Conservation (phyloP, 2,113 vertebrate species). For the Parus major region DNA sequence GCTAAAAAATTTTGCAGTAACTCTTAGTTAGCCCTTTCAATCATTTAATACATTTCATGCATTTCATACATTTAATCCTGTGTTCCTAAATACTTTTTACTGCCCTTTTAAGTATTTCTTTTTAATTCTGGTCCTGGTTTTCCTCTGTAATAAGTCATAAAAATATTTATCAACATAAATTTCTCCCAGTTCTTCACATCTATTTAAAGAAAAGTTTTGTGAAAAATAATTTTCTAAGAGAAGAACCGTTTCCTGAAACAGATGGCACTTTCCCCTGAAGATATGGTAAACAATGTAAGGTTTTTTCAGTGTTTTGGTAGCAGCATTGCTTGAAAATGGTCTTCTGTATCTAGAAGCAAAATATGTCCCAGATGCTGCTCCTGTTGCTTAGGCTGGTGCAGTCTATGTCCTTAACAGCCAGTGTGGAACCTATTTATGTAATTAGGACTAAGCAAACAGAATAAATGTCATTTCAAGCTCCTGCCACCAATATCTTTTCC, state of each 20-base stretch:
- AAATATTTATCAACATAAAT: not conserved
- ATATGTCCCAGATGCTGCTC: slow-evolving; percentile 25
- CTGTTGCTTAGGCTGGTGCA: slow-evolving; percentile 1
- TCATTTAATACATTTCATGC: not conserved
- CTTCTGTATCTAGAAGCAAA: slow-evolving; percentile 40
- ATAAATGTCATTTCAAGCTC: slow-evolving; percentile 37
- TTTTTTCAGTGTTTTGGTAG: slow-evolving; percentile 13
- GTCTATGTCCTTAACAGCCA: slow-evolving; percentile 16
- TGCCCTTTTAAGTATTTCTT: not conserved
- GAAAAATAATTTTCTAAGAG: not conserved
- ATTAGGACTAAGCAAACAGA: slow-evolving; percentile 33
- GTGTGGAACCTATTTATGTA: slow-evolving; percentile 14
- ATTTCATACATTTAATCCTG: not conserved
- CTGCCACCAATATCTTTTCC: not conserved
- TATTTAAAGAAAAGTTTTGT: not conserved
- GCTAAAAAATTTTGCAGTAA: not conserved
- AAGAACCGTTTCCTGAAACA: not conserved
- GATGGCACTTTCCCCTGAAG: not conserved
- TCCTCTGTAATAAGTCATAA: not conserved
- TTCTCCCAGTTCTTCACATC: not conserved
- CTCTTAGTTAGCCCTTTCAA: not conserved
- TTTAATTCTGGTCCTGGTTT: not conserved
- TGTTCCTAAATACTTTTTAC: not conserved
- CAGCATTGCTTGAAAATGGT: not conserved
- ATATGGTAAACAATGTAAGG: not conserved